Base-by-base conservation (phyloP, 2,797 vertebrate genomes). In the Gambusia yucatana region DNA sequence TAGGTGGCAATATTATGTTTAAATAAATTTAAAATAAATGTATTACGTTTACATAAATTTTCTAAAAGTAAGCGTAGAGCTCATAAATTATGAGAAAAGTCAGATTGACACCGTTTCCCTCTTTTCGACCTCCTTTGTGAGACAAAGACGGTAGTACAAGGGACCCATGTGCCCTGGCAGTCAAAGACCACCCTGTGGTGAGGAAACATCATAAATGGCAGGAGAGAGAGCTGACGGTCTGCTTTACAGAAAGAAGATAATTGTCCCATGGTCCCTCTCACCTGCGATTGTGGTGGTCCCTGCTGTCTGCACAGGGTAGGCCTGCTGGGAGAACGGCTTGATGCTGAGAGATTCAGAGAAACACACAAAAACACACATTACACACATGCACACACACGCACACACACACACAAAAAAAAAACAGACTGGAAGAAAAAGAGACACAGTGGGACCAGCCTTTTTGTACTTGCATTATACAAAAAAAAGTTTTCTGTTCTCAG, bases 241-340 rank as follows among this genome's bases (percentile, higher is more conserved):
- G 2, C 83, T 75, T 61, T 33, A 47, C 46, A 88, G 87, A 90
- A 82, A 86, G 74, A 65, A 88, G 63, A 84, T 89, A 85, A 94
- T 90, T 82, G 83, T 61, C 41, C 65, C 14, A 20, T 5, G 36
- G 87, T 76, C 75, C 28, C 71, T 73, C 90, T 92, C 96, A 99
- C 98, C 98, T 98, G 98, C 97, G 95, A 99, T 97, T 76, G 98
- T 97, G 86, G 97, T 97, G 83, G 97, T 95, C 85, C 97, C 97
- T 1, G 97, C 94, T 83, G 98, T 97, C 96, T 99, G 98, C 90
- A 98, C 97, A 70, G 97, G 95, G 91, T 97, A 98, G 88, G 96
- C 96, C 92, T 99, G 98, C 94, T 99, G 98, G 77, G 97, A 95
- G 22, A 99, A 99, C 77, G 98, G 98, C 96, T 99, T 99, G 89